Evolutionary conservation across 2,113 vertebrate genomes (phyloP).

Genomic region (Pseudorasbora parva): DNA sequence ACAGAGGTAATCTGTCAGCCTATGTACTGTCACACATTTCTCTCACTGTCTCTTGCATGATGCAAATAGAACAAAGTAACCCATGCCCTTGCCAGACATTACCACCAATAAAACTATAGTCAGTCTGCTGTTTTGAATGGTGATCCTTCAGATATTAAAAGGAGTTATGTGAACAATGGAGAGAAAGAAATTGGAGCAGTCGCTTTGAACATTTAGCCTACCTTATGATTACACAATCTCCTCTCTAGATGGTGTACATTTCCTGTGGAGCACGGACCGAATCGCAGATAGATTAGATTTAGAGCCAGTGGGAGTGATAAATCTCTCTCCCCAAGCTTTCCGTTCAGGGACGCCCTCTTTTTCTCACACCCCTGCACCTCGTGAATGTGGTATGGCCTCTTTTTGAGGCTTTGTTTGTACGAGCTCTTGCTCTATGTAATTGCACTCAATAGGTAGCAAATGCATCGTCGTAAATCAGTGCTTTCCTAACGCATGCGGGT

Average conservation of each 20-base stretch:
- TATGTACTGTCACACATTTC: neutral
- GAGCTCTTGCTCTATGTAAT: slow-evolving; percentile 63
- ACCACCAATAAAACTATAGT: neutral
- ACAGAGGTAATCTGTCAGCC: slow-evolving; percentile 17
- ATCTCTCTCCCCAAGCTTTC: slow-evolving; percentile 43
- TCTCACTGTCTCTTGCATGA: neutral
- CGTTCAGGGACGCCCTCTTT: slow-evolving; percentile 29
- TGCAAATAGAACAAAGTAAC: neutral
- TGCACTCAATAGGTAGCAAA: slow-evolving; percentile 70
- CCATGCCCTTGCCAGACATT: neutral
- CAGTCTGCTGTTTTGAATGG: neutral
- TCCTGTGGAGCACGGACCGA: slow-evolving; percentile 38
- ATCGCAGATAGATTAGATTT: slow-evolving; percentile 54
- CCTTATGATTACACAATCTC: slow-evolving; percentile 44
- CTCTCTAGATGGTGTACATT: slow-evolving; percentile 40
- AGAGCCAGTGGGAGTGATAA: slow-evolving; percentile 53
- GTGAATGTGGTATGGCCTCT: slow-evolving; percentile 58
- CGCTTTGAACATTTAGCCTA: neutral
- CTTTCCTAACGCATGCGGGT: slow-evolving; percentile 9
- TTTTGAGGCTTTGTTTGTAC: slow-evolving; percentile 64
- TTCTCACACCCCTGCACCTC: slow-evolving; percentile 36
- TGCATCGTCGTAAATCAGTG: slow-evolving; percentile 74
- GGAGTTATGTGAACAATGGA: slow-evolving; percentile 5
- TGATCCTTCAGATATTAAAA: slow-evolving; percentile 26
- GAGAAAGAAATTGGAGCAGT: neutral